These are phyloP conservation scores for Otolemur garnettii DNA, from an alignment of 2,113 vertebrate species.

Conservation along the genomic window DNA sequence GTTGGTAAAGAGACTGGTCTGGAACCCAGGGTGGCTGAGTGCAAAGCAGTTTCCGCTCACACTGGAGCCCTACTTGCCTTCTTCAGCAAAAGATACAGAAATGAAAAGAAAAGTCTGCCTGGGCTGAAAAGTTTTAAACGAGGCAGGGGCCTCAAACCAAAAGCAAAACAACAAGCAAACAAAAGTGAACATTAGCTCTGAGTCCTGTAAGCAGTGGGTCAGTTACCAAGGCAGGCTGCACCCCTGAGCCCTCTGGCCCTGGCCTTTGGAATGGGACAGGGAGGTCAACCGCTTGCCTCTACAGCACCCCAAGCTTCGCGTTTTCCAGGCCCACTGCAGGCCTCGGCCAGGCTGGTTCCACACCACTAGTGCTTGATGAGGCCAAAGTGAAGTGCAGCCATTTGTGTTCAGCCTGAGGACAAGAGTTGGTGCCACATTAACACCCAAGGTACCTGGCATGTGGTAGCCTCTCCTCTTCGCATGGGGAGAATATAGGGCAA, in stretches of 20 bases:
- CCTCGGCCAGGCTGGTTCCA: background rate
- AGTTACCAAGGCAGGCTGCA: background rate
- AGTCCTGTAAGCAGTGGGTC: background rate
- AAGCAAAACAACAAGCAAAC: background rate
- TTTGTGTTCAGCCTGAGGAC: background rate
- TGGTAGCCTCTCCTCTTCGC: background rate
- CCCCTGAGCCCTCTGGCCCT: background rate
- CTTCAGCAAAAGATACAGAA: background rate
- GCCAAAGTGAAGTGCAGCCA: background rate
- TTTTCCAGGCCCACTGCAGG: background rate
- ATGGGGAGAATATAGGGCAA: background rate
- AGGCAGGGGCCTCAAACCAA: background rate
- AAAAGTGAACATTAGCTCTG: background rate
- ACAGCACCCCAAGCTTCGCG: background rate
- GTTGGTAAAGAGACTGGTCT: background rate
- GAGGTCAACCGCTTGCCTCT: background rate
- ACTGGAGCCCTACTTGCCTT: background rate
- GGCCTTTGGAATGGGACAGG: background rate
- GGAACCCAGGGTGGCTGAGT: background rate
- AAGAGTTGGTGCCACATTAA: background rate
- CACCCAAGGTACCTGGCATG: background rate
- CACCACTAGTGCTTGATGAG: rapidly evolving
- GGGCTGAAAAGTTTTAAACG: background rate
- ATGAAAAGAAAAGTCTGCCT: background rate
- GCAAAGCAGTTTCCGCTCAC: background rate